A percentile compares a stretch with the other conserved stretches of the same genome.
Conservation (phyloP, 2,113 vertebrate genomes). For the Colius striatus region DNA sequence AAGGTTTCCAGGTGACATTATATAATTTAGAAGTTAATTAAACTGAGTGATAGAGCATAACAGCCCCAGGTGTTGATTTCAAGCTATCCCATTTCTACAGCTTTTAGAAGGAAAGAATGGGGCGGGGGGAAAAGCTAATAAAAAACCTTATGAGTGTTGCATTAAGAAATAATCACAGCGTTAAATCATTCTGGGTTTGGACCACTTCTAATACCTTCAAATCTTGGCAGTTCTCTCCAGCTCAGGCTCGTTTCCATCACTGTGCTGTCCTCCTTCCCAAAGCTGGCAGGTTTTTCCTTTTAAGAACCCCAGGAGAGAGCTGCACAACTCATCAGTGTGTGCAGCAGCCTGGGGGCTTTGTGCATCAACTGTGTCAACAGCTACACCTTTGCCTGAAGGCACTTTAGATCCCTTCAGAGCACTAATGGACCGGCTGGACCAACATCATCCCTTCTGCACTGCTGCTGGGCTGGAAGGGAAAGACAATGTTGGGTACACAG, state of each 20-base stretch:
- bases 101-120: constrained; percentile 52
- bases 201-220: constrained; percentile 44
- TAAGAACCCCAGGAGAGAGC: constrained; percentile 16
- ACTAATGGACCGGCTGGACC: background rate
- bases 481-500: accelerated
- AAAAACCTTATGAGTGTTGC: constrained; percentile 45
- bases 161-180: constrained; percentile 64
- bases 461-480: background rate
- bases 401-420: background rate
- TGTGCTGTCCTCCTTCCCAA: background rate
- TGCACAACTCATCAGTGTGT: background rate
- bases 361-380: background rate
- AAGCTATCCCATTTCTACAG: constrained; percentile 36
- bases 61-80: constrained; percentile 74
- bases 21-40: constrained; percentile 82
- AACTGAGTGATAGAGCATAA: constrained; percentile 59
- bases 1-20: constrained; percentile 40
- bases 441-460: background rate
- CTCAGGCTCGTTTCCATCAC: background rate
- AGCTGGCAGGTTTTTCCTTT: constrained; percentile 27
- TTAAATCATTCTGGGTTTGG: constrained; percentile 66
- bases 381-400: background rate
- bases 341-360: background rate
- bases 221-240: constrained; percentile 26
- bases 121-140: constrained; percentile 63